These are phyloP conservation scores for Rhineura floridana DNA, from an alignment of 2,113 vertebrate species.

Conservation along the genomic window DNA sequence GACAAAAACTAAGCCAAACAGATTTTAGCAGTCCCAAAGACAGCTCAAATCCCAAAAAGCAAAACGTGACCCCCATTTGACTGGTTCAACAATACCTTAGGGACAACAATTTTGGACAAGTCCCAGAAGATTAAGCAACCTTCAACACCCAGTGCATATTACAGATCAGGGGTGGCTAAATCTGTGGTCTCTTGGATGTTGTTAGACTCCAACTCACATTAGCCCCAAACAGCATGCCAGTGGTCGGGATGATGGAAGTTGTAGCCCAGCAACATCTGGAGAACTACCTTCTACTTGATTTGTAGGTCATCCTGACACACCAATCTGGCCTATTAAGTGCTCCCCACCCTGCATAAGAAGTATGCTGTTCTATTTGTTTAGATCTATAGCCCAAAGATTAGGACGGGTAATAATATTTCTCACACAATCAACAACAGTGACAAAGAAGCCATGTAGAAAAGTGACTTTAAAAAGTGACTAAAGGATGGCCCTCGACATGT, in stretches of 20 bases:
- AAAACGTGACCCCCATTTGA: background rate
- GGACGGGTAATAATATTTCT: background rate
- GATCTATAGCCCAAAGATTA: background rate
- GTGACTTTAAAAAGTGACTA: too few relatives aligned
- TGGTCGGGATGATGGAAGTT: background rate
- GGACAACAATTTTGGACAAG: background rate
- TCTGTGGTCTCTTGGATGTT: background rate
- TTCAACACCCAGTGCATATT: background rate
- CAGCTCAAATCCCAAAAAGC: background rate
- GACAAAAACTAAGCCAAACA: background rate
- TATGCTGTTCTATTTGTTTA: background rate
- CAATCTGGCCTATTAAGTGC: background rate
- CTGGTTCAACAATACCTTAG: background rate
- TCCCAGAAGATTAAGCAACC: background rate
- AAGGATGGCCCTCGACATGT: background rate
- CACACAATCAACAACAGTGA: background rate
- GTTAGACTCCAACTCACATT: background rate
- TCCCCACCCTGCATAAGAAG: too few relatives aligned
- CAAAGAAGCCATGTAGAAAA: background rate
- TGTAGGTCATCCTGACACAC: background rate
- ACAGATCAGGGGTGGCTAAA: background rate
- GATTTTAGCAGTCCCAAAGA: background rate
- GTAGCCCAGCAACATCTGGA: background rate
- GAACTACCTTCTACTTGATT: background rate
- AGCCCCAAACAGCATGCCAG: background rate